Conservation (phyloP, 2,113 vertebrate species). For the Syngnathus floridae region DNA sequence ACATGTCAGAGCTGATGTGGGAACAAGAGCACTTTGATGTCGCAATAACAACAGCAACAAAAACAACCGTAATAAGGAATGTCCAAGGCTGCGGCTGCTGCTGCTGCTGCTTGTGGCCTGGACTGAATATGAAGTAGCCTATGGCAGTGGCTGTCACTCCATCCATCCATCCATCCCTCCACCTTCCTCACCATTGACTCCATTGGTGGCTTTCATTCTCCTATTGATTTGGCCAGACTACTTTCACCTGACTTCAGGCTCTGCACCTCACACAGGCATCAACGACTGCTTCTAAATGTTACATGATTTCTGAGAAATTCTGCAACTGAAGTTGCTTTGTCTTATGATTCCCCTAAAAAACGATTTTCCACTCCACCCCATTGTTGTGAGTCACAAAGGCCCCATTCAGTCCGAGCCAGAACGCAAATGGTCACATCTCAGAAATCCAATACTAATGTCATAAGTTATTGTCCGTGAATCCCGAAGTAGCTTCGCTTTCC, state of each 20-base stretch:
- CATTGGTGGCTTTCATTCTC: constrained; percentile 17
- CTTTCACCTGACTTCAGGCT: constrained; percentile 21
- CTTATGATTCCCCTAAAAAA: background rate
- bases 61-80: constrained; percentile 7
- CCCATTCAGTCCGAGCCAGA: background rate
- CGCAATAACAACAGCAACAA: constrained; percentile 4
- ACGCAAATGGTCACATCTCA: background rate
- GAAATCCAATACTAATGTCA: background rate
- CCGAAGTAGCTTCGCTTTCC: background rate
- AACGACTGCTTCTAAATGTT: constrained; percentile 5
- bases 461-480: background rate
- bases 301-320: constrained; percentile 8
- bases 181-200: constrained; percentile 15
- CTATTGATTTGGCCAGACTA: constrained; percentile 19
- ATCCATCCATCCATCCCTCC: background rate
- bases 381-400: background rate
- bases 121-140: constrained; percentile 13
- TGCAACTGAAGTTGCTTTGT: background rate
- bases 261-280: constrained; percentile 3
- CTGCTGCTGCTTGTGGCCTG: background rate
- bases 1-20: constrained; percentile 8
- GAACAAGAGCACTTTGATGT: constrained; percentile 15
- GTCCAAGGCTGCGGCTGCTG: background rate
- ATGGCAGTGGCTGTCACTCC: constrained; percentile 18
- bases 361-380: background rate